Evolutionary conservation across 2,113 vertebrate genomes (phyloP).

Genomic region (Cottus gobio): DNA sequence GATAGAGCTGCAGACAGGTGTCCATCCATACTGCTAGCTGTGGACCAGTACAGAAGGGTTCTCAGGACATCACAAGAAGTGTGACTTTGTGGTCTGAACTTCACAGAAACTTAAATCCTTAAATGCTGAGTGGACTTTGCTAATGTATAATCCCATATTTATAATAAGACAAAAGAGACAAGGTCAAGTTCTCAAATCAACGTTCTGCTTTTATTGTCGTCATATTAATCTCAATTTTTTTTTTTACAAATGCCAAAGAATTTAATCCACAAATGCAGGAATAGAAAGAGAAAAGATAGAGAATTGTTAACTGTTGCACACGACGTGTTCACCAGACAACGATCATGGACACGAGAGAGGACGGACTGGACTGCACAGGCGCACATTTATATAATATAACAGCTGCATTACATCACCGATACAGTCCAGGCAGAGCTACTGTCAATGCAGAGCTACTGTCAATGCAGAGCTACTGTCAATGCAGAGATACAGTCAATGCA

Average conservation of each 20-base stretch:
- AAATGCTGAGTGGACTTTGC: not conserved
- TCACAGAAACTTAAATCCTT: not conserved
- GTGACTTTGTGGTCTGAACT: no score
- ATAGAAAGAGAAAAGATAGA: constrained; percentile 30
- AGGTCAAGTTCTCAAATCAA: not conserved
- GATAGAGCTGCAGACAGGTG: no score
- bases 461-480: no score
- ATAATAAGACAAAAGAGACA: not conserved
- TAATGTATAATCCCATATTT: not conserved
- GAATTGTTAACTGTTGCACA: constrained; percentile 39
- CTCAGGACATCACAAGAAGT: no score
- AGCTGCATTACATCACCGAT: not conserved
- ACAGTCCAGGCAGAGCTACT: no score
- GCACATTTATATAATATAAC: no score
- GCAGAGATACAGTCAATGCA: no score
- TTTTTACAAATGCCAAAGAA: constrained; percentile 31
- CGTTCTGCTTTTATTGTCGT: constrained; percentile 17
- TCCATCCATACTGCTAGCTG: no score
- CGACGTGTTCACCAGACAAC: not conserved
- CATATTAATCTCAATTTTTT: constrained; percentile 22
- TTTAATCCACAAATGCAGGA: not conserved
- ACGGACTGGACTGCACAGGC: constrained; percentile 3
- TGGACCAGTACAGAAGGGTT: no score
- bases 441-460: no score
- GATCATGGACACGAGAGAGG: constrained; percentile 1